phyloP scores from a whole-genome alignment of 2,797 vertebrate species.

The Sebastes cheni region DNA sequence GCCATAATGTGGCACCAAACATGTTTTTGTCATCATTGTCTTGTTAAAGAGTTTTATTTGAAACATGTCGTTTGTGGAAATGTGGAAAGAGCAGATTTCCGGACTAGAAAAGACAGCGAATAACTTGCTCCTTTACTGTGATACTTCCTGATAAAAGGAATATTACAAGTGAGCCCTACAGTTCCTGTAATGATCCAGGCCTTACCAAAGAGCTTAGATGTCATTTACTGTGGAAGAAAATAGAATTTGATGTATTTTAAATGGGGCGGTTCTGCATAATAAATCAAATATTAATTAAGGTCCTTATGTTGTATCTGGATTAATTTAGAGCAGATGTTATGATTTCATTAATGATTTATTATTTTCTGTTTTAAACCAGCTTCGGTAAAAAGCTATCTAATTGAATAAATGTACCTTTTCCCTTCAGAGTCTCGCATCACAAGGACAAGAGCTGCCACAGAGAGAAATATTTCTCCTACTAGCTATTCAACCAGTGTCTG shows the following conservation, averaged over 20 bases:
- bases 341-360: conserved; percentile 28
- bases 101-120: not conserved
- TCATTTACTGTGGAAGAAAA: not conserved
- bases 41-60: not conserved
- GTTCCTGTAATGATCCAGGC: not conserved
- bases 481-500: conserved; percentile 44
- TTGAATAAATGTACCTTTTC: conserved; percentile 19
- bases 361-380: not conserved
- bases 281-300: conserved; percentile 31
- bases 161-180: not conserved
- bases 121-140: not conserved
- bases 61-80: not conserved
- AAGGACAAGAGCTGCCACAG: conserved; percentile 23
- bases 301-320: conserved; percentile 4
- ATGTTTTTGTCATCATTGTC: conserved; percentile 7
- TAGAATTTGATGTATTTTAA: not conserved
- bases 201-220: not conserved
- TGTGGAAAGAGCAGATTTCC: not conserved
- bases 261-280: not conserved
- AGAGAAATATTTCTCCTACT: conserved; percentile 17
- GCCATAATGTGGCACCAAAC: conserved; percentile 11
- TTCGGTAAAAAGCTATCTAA: conserved; percentile 16
- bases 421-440: not conserved
- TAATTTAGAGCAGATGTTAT: conserved; percentile 31
- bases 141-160: not conserved